phyloP scores from a whole-genome alignment of 2,113 vertebrate genomes.

The Hirundichthys speculiger region DNA sequence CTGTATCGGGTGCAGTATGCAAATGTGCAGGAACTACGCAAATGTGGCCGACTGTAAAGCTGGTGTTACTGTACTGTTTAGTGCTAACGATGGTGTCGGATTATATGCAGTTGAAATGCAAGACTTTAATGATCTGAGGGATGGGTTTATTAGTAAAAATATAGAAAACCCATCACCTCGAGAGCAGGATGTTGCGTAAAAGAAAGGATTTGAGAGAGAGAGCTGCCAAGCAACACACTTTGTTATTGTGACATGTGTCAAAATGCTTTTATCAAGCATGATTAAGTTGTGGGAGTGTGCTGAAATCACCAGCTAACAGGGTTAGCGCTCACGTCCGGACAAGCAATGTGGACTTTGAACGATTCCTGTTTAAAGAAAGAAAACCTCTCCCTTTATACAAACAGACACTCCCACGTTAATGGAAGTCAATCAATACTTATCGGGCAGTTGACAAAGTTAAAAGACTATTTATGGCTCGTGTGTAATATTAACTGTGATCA shows the following conservation, averaged over 20 bases:
- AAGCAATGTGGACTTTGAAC: constrained; percentile 36
- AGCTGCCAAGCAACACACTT: not conserved
- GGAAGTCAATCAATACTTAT: not conserved
- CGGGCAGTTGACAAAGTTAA: not conserved
- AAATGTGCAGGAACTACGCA: constrained; percentile 14
- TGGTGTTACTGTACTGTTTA: no score
- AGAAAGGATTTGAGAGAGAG: no score
- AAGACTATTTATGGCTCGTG: not conserved
- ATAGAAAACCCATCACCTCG: constrained; percentile 1
- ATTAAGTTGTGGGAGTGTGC: not conserved
- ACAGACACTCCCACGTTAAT: constrained; percentile 13
- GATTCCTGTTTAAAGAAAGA: not conserved
- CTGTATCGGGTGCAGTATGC: constrained; percentile 21
- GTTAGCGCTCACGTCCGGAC: constrained; percentile 4
- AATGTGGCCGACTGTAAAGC: not conserved
- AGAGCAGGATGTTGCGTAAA: not conserved
- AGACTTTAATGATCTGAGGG: constrained; percentile 13
- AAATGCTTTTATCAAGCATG: not conserved
- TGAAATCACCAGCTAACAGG: not conserved
- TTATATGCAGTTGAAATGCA: constrained; percentile 30
- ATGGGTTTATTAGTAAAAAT: constrained; percentile 61
- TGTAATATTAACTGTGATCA: not conserved
- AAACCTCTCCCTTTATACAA: constrained; percentile 14
- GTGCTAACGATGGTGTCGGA: not conserved
- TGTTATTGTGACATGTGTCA: not conserved